Base-by-base conservation (phyloP, 2,113 vertebrate species). In the Pipa parva region DNA sequence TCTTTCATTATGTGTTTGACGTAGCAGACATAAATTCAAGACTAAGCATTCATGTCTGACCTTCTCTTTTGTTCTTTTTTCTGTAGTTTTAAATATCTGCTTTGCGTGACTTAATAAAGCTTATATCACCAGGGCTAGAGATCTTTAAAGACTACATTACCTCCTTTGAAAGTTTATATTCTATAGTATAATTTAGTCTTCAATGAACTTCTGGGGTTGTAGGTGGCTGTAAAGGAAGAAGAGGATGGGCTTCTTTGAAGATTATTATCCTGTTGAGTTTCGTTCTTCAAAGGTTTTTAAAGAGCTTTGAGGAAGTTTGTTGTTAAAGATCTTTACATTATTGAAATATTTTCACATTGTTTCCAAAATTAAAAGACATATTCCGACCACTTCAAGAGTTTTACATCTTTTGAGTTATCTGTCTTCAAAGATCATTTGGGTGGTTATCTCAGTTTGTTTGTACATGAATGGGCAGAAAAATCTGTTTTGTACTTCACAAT, bases 211-310 rank as follows among this genome's bases (percentile, higher is more conserved):
- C 39, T 67, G 20, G 29, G n/a, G 61, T 58, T 15, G 4, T 63
- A 49, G 11, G 27, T 59, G 28, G 29, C 54, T 64, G 29, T 71
- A 37, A 72, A 56, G 71, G 60, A 36, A 72, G 68, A 27, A 57
- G 71, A 24, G 66, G 66, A 61, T 31, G 58, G 54, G 24, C 45
- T 46, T 56, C 51, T 63, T 71, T 64, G 45, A 68, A 68, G 58
- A 70, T 70, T 70, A 70, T 70, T 70, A 70, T 70, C 66, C 66
- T 55, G 57, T 70, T 70, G 66, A 60, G 58, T 70, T 39, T 67
- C 27, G 49, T 39, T 74, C 72, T 71, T 80, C 66, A 76, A 74
- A 78, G 75, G 64, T 42, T 29, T 22, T 75, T 29, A 74, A n/a
- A 74, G 57, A 70, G 48, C 66, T 61, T 48, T 70, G 20, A 59